Evolutionary conservation across 2,888 invertebrate genomes (phyloP).

Genomic region (Cryptophagus acutangulus): DNA sequence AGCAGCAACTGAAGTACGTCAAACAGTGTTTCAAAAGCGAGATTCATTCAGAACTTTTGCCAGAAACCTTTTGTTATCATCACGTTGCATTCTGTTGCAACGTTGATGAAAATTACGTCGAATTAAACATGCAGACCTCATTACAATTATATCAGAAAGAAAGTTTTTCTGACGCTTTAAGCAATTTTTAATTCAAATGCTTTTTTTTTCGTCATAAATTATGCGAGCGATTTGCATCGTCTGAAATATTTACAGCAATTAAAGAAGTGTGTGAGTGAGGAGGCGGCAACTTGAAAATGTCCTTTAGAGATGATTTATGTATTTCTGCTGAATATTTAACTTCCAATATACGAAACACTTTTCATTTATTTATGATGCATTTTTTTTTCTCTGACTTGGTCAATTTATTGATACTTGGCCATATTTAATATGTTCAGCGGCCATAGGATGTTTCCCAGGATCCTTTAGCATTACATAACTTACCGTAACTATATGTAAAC

Average conservation of each 20-base stretch:
- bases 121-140: slow-evolving; percentile 34
- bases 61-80: slow-evolving; percentile 34
- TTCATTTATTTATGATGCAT: too few relatives aligned
- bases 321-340: too few relatives aligned
- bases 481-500: slow-evolving; percentile 1
- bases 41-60: slow-evolving; percentile 29
- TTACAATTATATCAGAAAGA: slow-evolving; percentile 22
- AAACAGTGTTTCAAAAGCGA: slow-evolving; percentile 37
- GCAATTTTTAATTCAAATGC: too few relatives aligned
- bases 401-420: background rate
- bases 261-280: too few relatives aligned
- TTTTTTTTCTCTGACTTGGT: too few relatives aligned
- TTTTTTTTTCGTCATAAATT: too few relatives aligned
- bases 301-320: too few relatives aligned
- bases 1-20: slow-evolving; percentile 35
- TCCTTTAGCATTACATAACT: background rate
- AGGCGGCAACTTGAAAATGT: too few relatives aligned
- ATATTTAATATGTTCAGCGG: too few relatives aligned
- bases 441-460: background rate
- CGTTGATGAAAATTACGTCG: slow-evolving; percentile 30
- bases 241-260: too few relatives aligned
- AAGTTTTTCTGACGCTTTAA: slow-evolving; percentile 7
- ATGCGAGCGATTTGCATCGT: too few relatives aligned
- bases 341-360: too few relatives aligned
- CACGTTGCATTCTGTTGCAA: slow-evolving; percentile 33